These are phyloP conservation scores for Rhizomys pruinosus DNA, from an alignment of 2,113 vertebrate genomes.

Conservation along the genomic window DNA sequence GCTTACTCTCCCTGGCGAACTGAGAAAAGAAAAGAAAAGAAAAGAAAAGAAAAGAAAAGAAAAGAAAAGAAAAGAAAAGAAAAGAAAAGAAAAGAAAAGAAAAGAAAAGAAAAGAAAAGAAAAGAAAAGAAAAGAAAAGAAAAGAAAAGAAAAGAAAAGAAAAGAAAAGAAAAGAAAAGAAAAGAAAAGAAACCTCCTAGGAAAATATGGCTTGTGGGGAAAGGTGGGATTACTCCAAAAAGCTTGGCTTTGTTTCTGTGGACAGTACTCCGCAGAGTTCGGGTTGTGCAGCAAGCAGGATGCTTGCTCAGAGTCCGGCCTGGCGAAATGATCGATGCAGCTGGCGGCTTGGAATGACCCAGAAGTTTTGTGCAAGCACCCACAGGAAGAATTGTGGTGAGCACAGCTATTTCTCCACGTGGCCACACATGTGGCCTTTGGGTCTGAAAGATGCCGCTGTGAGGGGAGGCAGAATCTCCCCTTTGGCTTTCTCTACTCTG, in stretches of 20 bases:
- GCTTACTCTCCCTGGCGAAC: constrained; percentile 69
- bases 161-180: constrained; percentile 47
- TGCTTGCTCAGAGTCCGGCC: neutral
- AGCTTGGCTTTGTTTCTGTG: constrained; percentile 69
- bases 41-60: constrained; percentile 54
- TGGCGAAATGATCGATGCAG: neutral
- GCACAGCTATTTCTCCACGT: neutral
- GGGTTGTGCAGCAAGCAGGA: neutral
- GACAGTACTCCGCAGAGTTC: neutral
- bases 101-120: constrained; percentile 54
- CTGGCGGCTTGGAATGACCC: neutral
- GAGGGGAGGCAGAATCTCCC: neutral
- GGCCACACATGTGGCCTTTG: neutral
- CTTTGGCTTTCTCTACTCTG: neutral
- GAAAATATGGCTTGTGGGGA: constrained; percentile 69
- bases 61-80: constrained; percentile 54
- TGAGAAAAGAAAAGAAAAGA: constrained; percentile 54
- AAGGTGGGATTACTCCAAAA: constrained; percentile 61
- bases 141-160: constrained; percentile 54
- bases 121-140: constrained; percentile 54
- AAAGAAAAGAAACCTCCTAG: constrained; percentile 62
- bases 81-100: constrained; percentile 54
- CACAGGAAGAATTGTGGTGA: neutral
- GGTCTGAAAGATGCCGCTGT: neutral
- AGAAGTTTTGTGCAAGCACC: neutral